Percentiles rank a stretch among this genome's conserved stretches.
These are phyloP conservation scores for Pachymerium ferrugineum DNA, from an alignment of 2,888 invertebrate species.

Conservation along the genomic window DNA sequence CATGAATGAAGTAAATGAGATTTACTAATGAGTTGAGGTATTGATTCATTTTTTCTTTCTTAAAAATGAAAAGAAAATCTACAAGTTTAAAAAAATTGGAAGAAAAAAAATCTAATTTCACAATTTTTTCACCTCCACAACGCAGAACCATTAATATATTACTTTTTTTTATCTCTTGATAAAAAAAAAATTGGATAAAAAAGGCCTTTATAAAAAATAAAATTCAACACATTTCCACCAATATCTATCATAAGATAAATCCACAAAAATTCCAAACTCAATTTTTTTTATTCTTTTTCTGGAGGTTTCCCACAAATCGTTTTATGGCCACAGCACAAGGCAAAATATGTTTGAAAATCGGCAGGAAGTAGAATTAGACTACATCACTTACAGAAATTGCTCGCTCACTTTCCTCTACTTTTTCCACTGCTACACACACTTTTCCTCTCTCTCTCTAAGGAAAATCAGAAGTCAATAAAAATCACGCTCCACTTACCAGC, in stretches of 20 bases:
- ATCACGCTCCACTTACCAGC: conserved; percentile 13
- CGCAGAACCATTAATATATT: no score
- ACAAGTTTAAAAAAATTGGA: no score
- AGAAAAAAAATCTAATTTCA: no score
- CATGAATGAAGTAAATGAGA: conserved; percentile 24
- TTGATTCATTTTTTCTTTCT: neutral
- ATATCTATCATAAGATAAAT: no score
- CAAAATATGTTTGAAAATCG: neutral
- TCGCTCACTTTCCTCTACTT: neutral
- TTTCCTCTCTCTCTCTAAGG: conserved; percentile 9
- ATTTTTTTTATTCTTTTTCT: neutral
- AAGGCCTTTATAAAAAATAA: no score
- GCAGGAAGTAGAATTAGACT: neutral
- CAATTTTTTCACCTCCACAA: no score
- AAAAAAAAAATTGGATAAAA: no score
- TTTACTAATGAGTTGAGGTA: conserved; percentile 9
- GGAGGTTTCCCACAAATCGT: no score
- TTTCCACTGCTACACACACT: neutral
- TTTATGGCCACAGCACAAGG: no score
- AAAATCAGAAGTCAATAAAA: conserved; percentile 27
- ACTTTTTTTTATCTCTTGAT: no score
- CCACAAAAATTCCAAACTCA: no score
- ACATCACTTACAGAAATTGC: conserved; percentile 16
- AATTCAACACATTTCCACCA: no score
- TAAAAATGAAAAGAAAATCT: neutral